These are phyloP conservation scores for Carcina quercana DNA, from an alignment of 2,888 invertebrate genomes.

Conservation along the genomic window DNA sequence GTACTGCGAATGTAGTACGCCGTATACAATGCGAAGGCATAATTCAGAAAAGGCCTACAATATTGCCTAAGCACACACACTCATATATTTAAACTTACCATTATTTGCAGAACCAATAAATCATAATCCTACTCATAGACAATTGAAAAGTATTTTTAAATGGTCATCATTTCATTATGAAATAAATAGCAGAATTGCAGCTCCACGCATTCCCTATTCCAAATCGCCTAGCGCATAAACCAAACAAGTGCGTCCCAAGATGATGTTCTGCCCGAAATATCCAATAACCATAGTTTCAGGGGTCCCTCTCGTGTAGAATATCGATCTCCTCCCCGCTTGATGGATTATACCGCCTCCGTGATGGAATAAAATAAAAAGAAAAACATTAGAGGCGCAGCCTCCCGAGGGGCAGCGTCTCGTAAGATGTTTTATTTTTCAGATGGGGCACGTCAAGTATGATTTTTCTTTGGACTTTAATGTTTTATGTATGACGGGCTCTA, in stretches of 20 bases:
- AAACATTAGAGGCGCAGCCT: conserved; percentile 57
- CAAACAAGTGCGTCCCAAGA: conserved; percentile 45
- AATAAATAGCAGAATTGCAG: too few relatives aligned
- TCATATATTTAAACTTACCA: too few relatives aligned
- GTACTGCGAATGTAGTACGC: too few relatives aligned
- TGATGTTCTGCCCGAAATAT: conserved; percentile 50
- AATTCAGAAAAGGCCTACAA: too few relatives aligned
- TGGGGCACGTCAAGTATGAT: conserved; percentile 55
- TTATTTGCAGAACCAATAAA: too few relatives aligned
- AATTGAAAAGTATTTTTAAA: too few relatives aligned
- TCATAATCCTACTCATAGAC: too few relatives aligned
- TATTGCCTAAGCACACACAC: too few relatives aligned
- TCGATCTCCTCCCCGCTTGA: conserved; percentile 54
- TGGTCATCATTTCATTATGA: too few relatives aligned
- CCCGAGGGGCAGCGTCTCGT: conserved; percentile 44
- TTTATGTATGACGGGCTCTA: conserved; percentile 34
- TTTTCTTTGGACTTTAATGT: conserved; percentile 33
- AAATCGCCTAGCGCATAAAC: conserved; percentile 34
- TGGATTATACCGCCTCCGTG: conserved; percentile 57
- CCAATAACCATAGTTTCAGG: conserved; percentile 69
- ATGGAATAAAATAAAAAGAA: conserved; percentile 64
- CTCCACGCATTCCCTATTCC: conserved; percentile 24
- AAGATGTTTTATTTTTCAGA: conserved; percentile 39
- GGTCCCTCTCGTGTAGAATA: conserved; percentile 49
- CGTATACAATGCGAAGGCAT: too few relatives aligned